These are phyloP conservation scores for Rhincodon typus DNA, from an alignment of 2,797 vertebrate species.

Conservation along the genomic window DNA sequence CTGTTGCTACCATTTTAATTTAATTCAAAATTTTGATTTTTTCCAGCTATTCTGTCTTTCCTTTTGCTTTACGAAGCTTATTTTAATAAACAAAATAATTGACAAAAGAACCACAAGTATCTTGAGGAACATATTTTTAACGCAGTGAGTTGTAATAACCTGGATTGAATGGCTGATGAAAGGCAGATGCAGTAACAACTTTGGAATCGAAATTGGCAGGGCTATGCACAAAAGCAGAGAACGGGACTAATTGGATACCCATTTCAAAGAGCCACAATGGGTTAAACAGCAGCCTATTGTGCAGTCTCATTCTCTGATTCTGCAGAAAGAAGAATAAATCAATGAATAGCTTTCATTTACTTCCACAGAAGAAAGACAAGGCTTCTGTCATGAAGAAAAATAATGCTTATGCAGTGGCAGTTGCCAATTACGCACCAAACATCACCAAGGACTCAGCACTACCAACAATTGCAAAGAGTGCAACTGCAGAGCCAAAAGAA, in stretches of 20 bases:
- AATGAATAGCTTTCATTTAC: conserved; percentile 42
- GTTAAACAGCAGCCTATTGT: neutral
- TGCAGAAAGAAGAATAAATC: neutral
- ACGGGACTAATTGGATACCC: neutral
- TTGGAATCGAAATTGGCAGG: neutral
- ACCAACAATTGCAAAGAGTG: conserved; percentile 83
- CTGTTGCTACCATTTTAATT: neutral
- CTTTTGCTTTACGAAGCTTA: neutral
- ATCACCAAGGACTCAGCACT: conserved; percentile 80
- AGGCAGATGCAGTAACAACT: neutral
- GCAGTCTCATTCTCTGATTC: neutral
- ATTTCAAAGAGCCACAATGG: neutral
- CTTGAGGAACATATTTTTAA: neutral
- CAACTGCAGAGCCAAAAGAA: conserved; percentile 68
- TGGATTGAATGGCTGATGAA: neutral
- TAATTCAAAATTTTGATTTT: neutral
- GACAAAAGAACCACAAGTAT: neutral
- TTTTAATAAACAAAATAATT: neutral
- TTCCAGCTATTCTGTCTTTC: neutral
- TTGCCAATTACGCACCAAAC: conserved; percentile 86
- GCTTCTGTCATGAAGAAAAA: conserved; percentile 83
- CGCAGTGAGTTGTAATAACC: neutral
- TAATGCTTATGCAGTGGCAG: conserved; percentile 87
- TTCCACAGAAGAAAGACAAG: conserved; percentile 84
- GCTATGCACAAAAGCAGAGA: neutral